Conservation (phyloP, 2,113 vertebrate species). For the Oxyruncus cristatus region DNA sequence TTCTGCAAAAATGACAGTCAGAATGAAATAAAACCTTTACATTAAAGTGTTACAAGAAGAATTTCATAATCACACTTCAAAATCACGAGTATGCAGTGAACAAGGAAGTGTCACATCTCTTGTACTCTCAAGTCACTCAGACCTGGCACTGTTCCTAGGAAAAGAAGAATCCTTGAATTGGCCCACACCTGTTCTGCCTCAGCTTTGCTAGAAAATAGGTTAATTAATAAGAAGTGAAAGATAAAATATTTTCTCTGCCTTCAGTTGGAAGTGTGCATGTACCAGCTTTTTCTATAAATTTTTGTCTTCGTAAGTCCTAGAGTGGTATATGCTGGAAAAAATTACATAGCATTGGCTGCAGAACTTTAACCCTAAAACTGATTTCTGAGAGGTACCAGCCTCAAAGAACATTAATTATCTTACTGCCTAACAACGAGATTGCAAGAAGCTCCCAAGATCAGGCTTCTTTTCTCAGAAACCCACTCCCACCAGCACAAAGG, state of each 20-base stretch:
- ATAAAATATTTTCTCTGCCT: neutral
- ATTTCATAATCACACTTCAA: neutral
- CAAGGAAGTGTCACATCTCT: neutral
- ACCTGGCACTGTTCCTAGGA: neutral
- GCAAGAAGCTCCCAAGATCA: neutral
- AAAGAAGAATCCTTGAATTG: neutral
- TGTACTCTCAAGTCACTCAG: neutral
- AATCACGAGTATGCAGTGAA: neutral
- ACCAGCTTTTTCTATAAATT: neutral
- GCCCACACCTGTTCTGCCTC: neutral
- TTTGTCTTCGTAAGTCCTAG: neutral
- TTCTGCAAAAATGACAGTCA: neutral
- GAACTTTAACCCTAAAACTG: neutral
- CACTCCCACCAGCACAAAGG: neutral
- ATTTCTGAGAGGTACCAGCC: neutral
- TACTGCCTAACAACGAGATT: neutral
- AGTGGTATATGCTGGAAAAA: neutral
- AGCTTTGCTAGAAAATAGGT: neutral
- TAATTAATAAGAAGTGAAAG: neutral
- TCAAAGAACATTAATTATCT: neutral
- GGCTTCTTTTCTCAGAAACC: neutral
- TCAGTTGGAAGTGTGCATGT: neutral
- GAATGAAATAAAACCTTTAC: neutral
- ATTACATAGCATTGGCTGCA: neutral
- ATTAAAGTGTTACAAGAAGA: neutral